Percentiles rank a stretch among this genome's conserved stretches.
Conservation (phyloP, 2,888 invertebrate genomes). For the Calephelis perditalis region DNA sequence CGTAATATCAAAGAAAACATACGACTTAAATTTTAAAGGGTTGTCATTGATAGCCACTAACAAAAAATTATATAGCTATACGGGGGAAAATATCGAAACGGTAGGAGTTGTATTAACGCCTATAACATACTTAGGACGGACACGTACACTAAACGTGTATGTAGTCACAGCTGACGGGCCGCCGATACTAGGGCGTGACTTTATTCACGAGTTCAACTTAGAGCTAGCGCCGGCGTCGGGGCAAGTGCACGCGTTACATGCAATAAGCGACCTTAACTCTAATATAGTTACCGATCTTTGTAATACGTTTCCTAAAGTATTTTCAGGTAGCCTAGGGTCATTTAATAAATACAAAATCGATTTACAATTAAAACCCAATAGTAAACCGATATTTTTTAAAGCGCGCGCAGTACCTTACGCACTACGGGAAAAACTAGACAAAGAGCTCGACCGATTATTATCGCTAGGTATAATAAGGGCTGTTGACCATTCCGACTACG, state of each 20-base stretch:
- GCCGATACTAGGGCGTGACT: slow-evolving; percentile 4
- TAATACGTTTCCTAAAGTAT: slow-evolving; percentile 17
- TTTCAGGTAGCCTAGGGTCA: slow-evolving; percentile 5
- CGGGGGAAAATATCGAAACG: slow-evolving; percentile 23
- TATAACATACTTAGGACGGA: slow-evolving; percentile 19
- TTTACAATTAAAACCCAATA: not conserved
- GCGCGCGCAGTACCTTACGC: slow-evolving; percentile 25
- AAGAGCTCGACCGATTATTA: slow-evolving; percentile 25
- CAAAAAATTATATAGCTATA: slow-evolving; percentile 23
- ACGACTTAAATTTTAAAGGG: slow-evolving; percentile 17
- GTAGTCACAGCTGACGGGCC: slow-evolving; percentile 19
- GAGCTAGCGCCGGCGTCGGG: slow-evolving; percentile 17
- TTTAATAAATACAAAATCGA: not conserved
- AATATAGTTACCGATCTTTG: slow-evolving; percentile 10
- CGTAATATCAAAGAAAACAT: slow-evolving; percentile 24
- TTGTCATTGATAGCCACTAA: slow-evolving; percentile 21
- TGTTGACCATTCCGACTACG: slow-evolving; percentile 18
- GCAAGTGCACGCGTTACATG: not conserved
- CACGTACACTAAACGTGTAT: slow-evolving; percentile 16
- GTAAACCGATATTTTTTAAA: slow-evolving; percentile 19
- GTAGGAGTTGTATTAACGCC: slow-evolving; percentile 19
- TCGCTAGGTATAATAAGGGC: slow-evolving; percentile 25
- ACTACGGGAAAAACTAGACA: slow-evolving; percentile 24
- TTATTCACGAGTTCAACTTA: slow-evolving; percentile 22
- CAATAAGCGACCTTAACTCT: not conserved